phyloP scores from a whole-genome alignment of 1,140 invertebrate genomes.

The Drosophila malerkotliana region DNA sequence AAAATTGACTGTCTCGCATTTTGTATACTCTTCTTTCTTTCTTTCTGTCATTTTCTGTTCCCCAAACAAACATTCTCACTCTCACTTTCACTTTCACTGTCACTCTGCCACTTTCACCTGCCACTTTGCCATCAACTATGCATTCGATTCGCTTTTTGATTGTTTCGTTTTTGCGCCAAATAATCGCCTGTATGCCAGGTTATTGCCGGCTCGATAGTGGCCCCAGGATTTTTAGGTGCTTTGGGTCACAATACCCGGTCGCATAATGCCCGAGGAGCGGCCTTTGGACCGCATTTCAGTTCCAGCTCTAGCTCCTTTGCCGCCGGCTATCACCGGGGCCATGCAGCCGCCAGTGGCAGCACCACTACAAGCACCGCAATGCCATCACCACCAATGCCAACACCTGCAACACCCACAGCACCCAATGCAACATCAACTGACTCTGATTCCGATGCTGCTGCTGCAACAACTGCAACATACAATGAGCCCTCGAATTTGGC shows the following conservation, averaged over 20 bases:
- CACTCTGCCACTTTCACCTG: conserved; percentile 16
- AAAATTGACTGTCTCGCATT: conserved; percentile 67
- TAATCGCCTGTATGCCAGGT: conserved; percentile 57
- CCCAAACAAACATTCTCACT: conserved; percentile 21
- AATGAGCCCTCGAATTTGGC: conserved; percentile 59
- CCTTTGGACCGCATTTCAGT: conserved; percentile 46
- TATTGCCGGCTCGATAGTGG: conserved; percentile 81
- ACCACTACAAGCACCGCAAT: conserved; percentile 30
- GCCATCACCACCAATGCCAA: conserved; percentile 30
- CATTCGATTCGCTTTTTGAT: conserved; percentile 30
- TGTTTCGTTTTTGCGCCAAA: conserved; percentile 6
- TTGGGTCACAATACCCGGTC: conserved; percentile 76
- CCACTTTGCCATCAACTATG: conserved; percentile 23
- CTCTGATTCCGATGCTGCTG: not conserved
- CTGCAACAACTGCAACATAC: conserved; percentile 31
- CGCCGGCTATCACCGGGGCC: conserved; percentile 45
- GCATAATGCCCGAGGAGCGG: conserved; percentile 67
- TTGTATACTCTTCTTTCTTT: conserved; percentile 62
- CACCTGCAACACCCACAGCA: conserved; percentile 40
- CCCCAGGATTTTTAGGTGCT: conserved; percentile 78
- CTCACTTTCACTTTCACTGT: conserved; percentile 14
- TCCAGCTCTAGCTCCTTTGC: conserved; percentile 39
- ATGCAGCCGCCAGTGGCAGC: conserved; percentile 23
- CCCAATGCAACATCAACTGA: not conserved
- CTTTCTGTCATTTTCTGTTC: conserved; percentile 48